These are phyloP conservation scores for Tholera decimalis DNA, from an alignment of 2,888 invertebrate genomes.

Conservation along the genomic window DNA sequence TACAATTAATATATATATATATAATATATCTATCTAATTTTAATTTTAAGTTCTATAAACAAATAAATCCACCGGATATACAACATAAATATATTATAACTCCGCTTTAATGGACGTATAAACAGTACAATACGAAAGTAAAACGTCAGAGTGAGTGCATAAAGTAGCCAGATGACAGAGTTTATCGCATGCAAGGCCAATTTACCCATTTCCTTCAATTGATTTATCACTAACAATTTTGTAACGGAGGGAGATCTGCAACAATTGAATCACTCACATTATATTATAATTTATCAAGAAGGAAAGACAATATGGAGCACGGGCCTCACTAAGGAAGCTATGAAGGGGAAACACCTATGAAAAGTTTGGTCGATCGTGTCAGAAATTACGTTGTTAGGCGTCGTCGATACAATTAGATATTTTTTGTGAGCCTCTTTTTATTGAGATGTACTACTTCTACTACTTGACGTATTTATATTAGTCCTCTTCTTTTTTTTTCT, in stretches of 20 bases:
- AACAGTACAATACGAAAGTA: neutral
- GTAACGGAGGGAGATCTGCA: constrained; percentile 16
- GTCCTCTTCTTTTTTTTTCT: neutral
- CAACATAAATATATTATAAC: neutral
- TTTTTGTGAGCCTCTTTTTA: no score
- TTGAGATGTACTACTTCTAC: no score
- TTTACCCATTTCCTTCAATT: constrained; percentile 51
- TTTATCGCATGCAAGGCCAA: constrained; percentile 31
- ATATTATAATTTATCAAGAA: constrained; percentile 1
- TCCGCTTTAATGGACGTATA: neutral
- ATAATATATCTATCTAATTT: no score
- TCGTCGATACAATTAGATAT: neutral
- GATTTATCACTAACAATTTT: constrained; percentile 3
- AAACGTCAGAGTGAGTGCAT: neutral
- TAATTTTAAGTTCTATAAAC: neutral
- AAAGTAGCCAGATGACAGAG: constrained; percentile 14
- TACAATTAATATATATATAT: no score
- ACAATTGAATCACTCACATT: constrained; percentile 7
- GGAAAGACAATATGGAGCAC: neutral
- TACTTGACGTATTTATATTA: no score
- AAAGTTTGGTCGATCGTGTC: constrained; percentile 4
- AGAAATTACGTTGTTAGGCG: neutral
- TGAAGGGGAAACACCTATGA: neutral
- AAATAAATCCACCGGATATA: neutral
- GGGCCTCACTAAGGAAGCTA: neutral